phyloP scores from a whole-genome alignment of 1,140 invertebrate species.

The Orchestia grillus region DNA sequence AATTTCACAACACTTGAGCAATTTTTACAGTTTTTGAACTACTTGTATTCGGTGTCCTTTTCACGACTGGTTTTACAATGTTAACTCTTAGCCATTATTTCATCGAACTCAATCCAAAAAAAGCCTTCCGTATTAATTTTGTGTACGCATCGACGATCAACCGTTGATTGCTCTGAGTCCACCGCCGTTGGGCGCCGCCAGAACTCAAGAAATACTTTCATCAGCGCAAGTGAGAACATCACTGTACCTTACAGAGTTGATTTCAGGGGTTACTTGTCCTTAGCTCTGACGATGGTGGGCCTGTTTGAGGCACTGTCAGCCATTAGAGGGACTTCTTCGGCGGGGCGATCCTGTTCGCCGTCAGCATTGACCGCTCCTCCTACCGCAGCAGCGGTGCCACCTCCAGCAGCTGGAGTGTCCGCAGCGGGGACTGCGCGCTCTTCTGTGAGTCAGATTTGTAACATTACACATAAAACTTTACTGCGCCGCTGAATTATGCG shows the following conservation, averaged over 20 bases:
- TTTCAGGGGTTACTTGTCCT: background rate
- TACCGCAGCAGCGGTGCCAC: too few relatives aligned
- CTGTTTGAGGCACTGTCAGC: background rate
- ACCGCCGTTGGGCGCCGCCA: too few relatives aligned
- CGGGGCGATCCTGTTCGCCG: background rate
- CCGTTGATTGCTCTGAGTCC: background rate
- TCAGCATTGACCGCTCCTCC: background rate
- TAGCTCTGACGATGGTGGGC: background rate
- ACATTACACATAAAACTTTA: background rate
- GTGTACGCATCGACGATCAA: background rate
- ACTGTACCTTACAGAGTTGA: background rate
- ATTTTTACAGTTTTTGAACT: background rate
- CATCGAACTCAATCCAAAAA: background rate
- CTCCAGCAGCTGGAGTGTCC: background rate
- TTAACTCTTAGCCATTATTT: background rate
- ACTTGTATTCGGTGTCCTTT: background rate
- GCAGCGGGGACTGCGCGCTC: too few relatives aligned
- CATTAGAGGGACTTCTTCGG: conserved; percentile 28
- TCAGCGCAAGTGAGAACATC: background rate
- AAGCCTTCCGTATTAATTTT: background rate
- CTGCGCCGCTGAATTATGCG: background rate
- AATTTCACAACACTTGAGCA: background rate
- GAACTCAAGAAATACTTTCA: background rate
- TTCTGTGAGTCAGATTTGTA: background rate
- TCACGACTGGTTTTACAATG: background rate